Evolutionary conservation across 2,888 invertebrate species (phyloP).

Genomic region (Sphaerolaimus hirsutus): DNA sequence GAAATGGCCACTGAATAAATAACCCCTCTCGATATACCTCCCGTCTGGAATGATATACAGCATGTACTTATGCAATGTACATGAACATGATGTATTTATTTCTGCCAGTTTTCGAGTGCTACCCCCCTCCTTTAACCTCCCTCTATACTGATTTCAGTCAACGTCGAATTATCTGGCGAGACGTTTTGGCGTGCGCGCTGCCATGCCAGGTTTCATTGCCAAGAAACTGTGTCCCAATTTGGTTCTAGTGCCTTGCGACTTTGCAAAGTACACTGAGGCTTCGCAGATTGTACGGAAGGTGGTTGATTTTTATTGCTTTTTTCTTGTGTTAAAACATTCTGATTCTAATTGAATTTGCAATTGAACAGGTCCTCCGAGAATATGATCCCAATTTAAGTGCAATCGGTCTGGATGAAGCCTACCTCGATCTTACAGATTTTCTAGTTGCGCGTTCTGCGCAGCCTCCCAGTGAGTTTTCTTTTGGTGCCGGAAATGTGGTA

Average conservation of each 20-base stretch:
- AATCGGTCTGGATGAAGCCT: slow-evolving; percentile 38
- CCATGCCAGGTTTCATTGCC: slow-evolving; percentile 40
- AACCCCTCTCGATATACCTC: no score
- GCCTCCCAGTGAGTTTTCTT: no score
- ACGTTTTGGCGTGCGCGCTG: slow-evolving; percentile 37
- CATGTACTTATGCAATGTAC: no score
- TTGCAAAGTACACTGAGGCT: slow-evolving; percentile 31
- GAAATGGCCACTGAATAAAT: no score
- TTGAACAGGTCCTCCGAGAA: slow-evolving; percentile 27
- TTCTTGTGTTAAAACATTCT: slow-evolving; percentile 1
- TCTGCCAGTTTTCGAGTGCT: no score
- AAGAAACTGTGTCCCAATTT: slow-evolving; percentile 37
- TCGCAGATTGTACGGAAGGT: neutral
- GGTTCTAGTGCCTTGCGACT: slow-evolving; percentile 33
- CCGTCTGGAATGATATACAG: no score
- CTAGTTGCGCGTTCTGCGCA: slow-evolving; percentile 14
- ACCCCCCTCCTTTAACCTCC: neutral
- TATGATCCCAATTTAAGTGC: slow-evolving; percentile 34
- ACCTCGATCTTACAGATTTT: slow-evolving; percentile 34
- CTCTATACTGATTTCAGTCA: slow-evolving; percentile 25
- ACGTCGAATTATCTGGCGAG: slow-evolving; percentile 39
- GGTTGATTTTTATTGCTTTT: slow-evolving; percentile 3
- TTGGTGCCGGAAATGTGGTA: no score
- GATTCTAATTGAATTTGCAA: slow-evolving; percentile 9
- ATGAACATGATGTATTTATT: no score